Conservation (phyloP, 2,797 vertebrate species). For the Malurus leucopterus region DNA sequence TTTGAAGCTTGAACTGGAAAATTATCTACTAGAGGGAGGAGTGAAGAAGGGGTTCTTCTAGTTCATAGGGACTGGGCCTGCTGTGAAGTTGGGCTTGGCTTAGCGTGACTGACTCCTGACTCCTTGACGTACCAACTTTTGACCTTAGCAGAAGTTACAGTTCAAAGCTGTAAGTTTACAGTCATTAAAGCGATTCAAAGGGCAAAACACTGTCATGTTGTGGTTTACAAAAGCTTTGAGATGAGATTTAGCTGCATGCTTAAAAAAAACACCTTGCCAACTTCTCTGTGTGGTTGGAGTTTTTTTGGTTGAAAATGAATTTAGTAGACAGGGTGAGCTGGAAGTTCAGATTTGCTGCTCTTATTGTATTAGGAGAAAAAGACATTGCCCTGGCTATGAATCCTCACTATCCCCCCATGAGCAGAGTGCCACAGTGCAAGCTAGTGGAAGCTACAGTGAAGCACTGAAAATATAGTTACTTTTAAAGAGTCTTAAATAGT, state of each 20-base stretch:
- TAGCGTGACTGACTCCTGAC: background rate
- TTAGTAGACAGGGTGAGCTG: background rate
- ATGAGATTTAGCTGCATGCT: background rate
- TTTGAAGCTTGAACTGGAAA: background rate
- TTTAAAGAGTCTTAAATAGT: background rate
- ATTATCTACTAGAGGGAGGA: background rate
- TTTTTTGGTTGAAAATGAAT: background rate
- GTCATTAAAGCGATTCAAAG: background rate
- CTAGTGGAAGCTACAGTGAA: background rate
- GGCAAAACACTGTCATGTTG: background rate
- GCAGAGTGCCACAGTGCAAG: background rate
- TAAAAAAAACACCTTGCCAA: background rate
- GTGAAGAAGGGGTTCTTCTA: background rate
- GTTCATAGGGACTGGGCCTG: background rate
- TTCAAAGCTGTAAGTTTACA: background rate
- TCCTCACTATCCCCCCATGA: background rate
- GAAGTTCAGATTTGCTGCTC: background rate
- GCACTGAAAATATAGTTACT: background rate
- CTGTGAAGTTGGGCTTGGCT: background rate
- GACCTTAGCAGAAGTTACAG: background rate
- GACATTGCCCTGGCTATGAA: background rate
- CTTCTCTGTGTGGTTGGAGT: background rate
- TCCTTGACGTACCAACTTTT: background rate
- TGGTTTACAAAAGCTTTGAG: background rate
- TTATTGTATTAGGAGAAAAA: background rate